phyloP scores from a whole-genome alignment of 1,140 invertebrate genomes.

The Daktulosphaira vitifoliae region DNA sequence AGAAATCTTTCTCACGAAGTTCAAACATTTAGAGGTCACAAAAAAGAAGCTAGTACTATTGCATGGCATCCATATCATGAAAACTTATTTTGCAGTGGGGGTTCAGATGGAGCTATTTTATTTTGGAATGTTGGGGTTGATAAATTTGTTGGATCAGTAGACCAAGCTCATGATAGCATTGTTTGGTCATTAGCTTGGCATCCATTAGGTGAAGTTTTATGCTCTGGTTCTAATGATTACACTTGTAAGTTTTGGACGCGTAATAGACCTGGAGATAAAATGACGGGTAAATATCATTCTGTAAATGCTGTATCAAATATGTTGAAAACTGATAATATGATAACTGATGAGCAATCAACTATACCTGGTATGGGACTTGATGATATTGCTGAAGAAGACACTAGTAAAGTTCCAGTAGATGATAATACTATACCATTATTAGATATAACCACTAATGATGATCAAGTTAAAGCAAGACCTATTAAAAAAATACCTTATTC shows the following conservation, averaged over 20 bases:
- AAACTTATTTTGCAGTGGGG: conserved; percentile 89
- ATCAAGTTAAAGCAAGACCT: conserved; percentile 53
- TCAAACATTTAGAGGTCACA: conserved; percentile 94
- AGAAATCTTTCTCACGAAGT: conserved; percentile 87
- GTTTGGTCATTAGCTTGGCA: conserved; percentile 99
- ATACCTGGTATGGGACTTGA: conserved; percentile 95
- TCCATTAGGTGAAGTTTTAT: conserved; percentile 95
- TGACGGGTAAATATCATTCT: conserved; percentile 89
- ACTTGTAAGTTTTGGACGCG: conserved; percentile 99
- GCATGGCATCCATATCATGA: conserved; percentile 98
- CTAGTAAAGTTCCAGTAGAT: conserved; percentile 41
- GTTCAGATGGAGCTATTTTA: conserved; percentile 93
- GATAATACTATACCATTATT: conserved; percentile 71
- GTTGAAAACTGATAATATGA: conserved; percentile 40
- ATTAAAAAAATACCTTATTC: conserved; percentile 64
- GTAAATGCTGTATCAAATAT: conserved; percentile 82
- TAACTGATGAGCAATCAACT: conserved; percentile 55
- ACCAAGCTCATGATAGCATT: conserved; percentile 97
- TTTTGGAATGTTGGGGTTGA: conserved; percentile 96
- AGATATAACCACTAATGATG: conserved; percentile 64
- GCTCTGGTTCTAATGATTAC: conserved; percentile 96
- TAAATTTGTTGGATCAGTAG: conserved; percentile 95
- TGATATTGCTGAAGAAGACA: conserved; percentile 63
- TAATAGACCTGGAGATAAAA: conserved; percentile 94
- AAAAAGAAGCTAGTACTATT: conserved; percentile 94